Evolutionary conservation across 35 echinoderm and acorn worm genomes (phyloP), one percentile per base, ranked within the genome.

Genomic region (Heliocidaris erythrogramma): DNA sequence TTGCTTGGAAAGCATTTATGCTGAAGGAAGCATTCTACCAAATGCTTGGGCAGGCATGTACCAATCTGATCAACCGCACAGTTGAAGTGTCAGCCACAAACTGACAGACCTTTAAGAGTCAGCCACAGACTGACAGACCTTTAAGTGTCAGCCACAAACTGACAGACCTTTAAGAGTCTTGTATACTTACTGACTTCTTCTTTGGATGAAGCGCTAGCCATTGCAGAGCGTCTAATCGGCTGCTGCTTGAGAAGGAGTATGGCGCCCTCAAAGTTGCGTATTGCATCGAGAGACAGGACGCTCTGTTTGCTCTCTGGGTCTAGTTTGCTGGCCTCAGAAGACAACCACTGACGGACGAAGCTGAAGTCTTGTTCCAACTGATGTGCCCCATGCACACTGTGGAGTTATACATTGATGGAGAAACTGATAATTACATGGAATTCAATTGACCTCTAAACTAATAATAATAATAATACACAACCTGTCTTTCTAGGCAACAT

Each of bases 221-320:
- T 48, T 10, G 94, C 90, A 85, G 93, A 48, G 30, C 85, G 94
- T n/a, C 93, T 95, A 0, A 60, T 49, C 5, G 98, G 97, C 88
- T 99, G 98, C 48, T 97, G 97, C 49, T 99, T 99, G 27, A 99
- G 96, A 13, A 99, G 95, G 48, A 96, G 88, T 31, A 99, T 92
- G n/a, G 98, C 98, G 49, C 96, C 96, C 11, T 99, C 97, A 90
- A 99, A 97, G 88, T 99, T 96, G 21, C 94, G 87, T 47, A 99
- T 95, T 52, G 94, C 98, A 56, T 99, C 96, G 0, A 99, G 95
- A 5, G 98, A 92, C 85, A 97, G 90, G 49, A 97, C 94, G 86
- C 96, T 97, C 94, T 99, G 98, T 56, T 88, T 95, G 47, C 94
- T 95, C 49, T 97, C 96, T 87, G 93, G 91, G 35, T 93, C 93